Evolutionary conservation across 2,797 vertebrate genomes (phyloP).

Genomic region (Amazona ochrocephala): DNA sequence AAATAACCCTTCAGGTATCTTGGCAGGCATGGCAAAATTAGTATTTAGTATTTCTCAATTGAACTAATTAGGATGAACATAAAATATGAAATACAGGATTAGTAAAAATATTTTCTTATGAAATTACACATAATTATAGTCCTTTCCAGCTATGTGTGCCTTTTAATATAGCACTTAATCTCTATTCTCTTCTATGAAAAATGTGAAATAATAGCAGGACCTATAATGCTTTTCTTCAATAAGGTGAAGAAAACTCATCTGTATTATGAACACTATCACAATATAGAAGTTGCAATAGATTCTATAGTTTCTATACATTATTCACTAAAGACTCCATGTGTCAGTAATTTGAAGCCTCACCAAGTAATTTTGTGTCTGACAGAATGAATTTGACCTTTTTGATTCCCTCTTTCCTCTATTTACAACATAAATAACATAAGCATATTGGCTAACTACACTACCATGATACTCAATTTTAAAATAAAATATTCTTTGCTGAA

Average conservation of each 20-base stretch:
- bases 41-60: slow-evolving; percentile 48
- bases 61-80: slow-evolving; percentile 52
- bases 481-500: neutral
- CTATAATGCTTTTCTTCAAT: neutral
- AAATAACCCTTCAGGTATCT: slow-evolving; percentile 58
- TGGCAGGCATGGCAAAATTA: slow-evolving; percentile 48
- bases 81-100: slow-evolving; percentile 48
- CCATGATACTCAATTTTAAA: neutral
- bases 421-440: neutral
- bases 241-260: neutral
- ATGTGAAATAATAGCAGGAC: slow-evolving; percentile 19
- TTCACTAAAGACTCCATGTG: neutral
- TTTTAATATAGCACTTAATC: slow-evolving; percentile 36
- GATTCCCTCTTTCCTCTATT: neutral
- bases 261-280: neutral
- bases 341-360: neutral
- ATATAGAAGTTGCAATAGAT: neutral
- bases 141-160: slow-evolving; percentile 20
- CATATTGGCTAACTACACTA: neutral
- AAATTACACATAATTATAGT: slow-evolving; percentile 50
- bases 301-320: neutral
- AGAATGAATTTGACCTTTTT: neutral
- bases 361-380: neutral
- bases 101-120: slow-evolving; percentile 61
- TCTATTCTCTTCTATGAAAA: slow-evolving; percentile 30